Evolutionary conservation across 2,113 vertebrate species (phyloP), one percentile per base, ranked within the genome.

Genomic region (Rhadina sibilatrix): DNA sequence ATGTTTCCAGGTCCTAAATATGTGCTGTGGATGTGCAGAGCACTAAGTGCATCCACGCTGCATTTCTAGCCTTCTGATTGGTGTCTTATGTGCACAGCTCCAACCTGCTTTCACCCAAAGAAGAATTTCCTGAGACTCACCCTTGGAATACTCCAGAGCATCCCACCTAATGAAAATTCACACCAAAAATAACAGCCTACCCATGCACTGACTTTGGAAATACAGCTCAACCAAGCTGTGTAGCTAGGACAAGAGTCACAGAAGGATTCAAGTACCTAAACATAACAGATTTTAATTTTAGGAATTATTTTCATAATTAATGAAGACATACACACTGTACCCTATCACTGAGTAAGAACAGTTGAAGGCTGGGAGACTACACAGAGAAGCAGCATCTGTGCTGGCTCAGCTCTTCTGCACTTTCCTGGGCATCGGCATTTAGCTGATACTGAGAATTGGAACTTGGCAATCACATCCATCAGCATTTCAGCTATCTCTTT

Each of bases 41-140:
- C 33, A 15, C 10, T 46, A 37, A 71, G 5, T 20, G 18, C 15
- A 59, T 31, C 53, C 31, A 38, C 23, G 7, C 8, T 33, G 2
- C 17, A 17, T 0, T 0, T 40, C 18, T 2, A 2, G 0, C 53
- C 8, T 38, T 69, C 47, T 91, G 1, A 1, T 8, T 18, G 14
- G 7, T 33, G 6, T 27, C 8, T 17, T 0, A 0, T 1, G 8
- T 17, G 15, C 15, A 47, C 47, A 60, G 20, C 18, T 71, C 17
- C 44, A 83, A 14, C 15, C n/a, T 94, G 46, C 17, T 57, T 57
- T 28, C 30, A 60, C 8, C 6, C 4, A 35, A 21, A 56, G 15
- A 10, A 52, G 68, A 92, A 52, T 7, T 8, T 37, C 10, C 20
- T 54, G 63, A 59, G 21, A 16, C 1, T 83, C 15, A 37, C 3